phyloP scores from a whole-genome alignment of 2,113 vertebrate species.

The Nesogale talazaci region DNA sequence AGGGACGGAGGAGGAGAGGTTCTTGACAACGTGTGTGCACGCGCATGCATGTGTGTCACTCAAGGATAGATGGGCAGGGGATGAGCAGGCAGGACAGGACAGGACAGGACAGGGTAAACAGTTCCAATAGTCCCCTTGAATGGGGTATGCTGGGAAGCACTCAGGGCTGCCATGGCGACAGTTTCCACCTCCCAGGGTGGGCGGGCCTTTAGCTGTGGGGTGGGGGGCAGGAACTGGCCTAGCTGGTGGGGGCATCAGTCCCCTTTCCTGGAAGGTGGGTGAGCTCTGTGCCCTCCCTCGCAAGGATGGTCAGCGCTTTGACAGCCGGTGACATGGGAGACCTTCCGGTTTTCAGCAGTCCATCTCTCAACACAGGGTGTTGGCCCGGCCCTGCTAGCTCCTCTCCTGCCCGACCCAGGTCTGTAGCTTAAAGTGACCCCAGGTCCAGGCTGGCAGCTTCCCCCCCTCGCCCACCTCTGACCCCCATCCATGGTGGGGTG shows the following conservation, averaged over 20 bases:
- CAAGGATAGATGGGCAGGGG: background rate
- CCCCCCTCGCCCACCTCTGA: background rate
- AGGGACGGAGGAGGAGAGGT: background rate
- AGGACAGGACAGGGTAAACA: no score
- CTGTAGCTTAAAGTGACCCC: background rate
- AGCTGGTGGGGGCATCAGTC: background rate
- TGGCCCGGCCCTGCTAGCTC: background rate
- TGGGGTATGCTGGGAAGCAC: no score
- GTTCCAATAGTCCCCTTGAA: no score
- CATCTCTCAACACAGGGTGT: no score
- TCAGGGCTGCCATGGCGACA: no score
- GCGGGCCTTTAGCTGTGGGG: no score
- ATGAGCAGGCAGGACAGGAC: background rate
- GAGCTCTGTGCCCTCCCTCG: background rate
- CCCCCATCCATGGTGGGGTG: background rate
- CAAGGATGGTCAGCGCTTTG: fast-evolving
- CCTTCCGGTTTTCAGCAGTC: no score
- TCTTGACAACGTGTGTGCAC: background rate
- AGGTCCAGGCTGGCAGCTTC: no score
- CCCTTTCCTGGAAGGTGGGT: background rate
- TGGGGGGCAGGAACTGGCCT: no score
- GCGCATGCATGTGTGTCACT: no score
- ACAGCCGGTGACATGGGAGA: background rate
- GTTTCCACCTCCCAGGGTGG: fast-evolving
- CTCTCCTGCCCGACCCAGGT: fast-evolving